Evolutionary conservation across 1,140 invertebrate species (phyloP).

Genomic region (Rhizoglyphus robini): DNA sequence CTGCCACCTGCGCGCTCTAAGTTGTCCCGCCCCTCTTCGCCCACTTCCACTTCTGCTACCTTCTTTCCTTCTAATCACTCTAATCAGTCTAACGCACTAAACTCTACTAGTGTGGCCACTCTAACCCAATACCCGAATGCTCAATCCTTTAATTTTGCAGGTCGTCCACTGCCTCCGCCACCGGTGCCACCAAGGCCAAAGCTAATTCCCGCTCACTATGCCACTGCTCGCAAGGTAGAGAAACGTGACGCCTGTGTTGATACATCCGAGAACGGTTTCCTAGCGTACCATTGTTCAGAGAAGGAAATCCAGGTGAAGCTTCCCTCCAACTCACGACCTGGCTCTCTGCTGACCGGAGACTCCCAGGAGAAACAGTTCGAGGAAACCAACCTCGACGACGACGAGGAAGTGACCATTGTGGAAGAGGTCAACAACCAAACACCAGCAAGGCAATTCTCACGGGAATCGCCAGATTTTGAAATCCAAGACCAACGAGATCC

Average conservation of each 20-base stretch:
- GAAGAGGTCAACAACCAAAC: not conserved
- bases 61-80: not conserved
- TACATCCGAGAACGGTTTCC: conserved; percentile 10
- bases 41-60: not conserved
- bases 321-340: not conserved
- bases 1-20: too few species aligned
- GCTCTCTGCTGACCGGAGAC: not conserved
- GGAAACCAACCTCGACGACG: not conserved
- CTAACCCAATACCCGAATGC: not conserved
- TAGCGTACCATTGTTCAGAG: conserved; percentile 1
- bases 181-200: conserved; percentile 13
- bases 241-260: conserved; percentile 4
- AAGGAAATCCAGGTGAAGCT: conserved; percentile 6
- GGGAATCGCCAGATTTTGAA: not conserved
- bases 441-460: not conserved
- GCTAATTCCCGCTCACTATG: conserved; percentile 2
- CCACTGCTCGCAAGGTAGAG: not conserved
- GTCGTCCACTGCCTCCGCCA: conserved; percentile 10
- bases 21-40: not conserved
- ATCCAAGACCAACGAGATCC: not conserved
- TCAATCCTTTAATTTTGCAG: not conserved
- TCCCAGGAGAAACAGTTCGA: not conserved
- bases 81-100: not conserved
- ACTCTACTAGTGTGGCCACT: not conserved
- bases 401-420: conserved; percentile 10